Base-by-base conservation (phyloP, 1,140 invertebrate genomes). In the Orchesella cincta region DNA sequence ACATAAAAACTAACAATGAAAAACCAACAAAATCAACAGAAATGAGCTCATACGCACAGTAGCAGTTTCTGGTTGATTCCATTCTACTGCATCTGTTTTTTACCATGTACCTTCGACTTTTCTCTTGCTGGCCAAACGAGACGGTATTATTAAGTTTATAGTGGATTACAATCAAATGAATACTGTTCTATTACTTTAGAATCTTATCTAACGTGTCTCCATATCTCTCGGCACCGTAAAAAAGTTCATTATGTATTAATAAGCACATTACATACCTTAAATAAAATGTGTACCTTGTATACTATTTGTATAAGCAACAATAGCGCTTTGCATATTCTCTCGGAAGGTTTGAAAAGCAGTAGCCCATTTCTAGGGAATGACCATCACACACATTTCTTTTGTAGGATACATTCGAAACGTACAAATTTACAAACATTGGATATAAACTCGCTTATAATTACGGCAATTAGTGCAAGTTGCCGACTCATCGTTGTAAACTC, bases 381-480 rank as follows among this genome's bases (percentile, higher is more conserved):
- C 39, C 39, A 46, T 8, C 39, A 46, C 20, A 20, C 8, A 46
- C 8, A 46, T 46, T 67, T 67, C 33, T 33, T 67, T 29, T 67
- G 31, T 31, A 67, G 5, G 29, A 5, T 67, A 14, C 3, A 67
- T 16, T 31, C 14, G 23, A 29, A 31, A 67, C 8, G 31, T n/a
- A 31, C 28, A 67, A 18, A 67, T 14, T 1, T 31, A 29, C 23
- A 23, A 67, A 67, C 31, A 33, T 12, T 23, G 54, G 12, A 57
- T 26, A 57, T 57, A 57, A 57, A 57, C 8, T 67, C 62, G 33
- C 31, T 67, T 67, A 67, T 67, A 67, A 67, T 67, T 67, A 67
- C 31, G 62, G 62, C 62, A 67, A 67, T 67, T 67, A 67, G 62
- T 67, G 8, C 26, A 67, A 67, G 31, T 67, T 67, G 62, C 31